Conservation (phyloP, 2,888 invertebrate genomes). For the Cyclophora punctaria region DNA sequence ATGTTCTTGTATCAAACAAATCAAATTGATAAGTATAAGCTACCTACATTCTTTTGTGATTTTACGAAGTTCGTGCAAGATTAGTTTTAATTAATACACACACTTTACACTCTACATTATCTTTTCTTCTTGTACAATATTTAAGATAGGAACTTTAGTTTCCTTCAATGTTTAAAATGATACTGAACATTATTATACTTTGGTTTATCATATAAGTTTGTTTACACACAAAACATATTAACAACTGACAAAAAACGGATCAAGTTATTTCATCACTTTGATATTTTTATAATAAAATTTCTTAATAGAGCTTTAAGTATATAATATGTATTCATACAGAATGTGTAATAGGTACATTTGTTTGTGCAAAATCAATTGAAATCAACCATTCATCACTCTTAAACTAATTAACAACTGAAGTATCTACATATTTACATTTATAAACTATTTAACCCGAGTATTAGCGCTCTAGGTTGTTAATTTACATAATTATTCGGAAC, state of each 20-base stretch:
- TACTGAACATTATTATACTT: slow-evolving; percentile 46
- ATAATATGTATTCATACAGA: slow-evolving; percentile 5
- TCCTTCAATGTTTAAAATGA: slow-evolving; percentile 31
- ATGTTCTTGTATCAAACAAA: no score
- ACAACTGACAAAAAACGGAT: no score
- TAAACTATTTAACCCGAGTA: slow-evolving; percentile 56
- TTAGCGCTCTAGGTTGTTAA: slow-evolving; percentile 49
- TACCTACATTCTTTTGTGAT: no score
- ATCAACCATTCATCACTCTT: slow-evolving; percentile 40
- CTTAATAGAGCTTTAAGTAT: slow-evolving; percentile 1
- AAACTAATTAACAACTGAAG: slow-evolving; percentile 52
- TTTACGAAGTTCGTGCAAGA: no score
- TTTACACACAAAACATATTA: background rate
- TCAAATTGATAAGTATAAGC: no score
- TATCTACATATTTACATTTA: slow-evolving; percentile 62
- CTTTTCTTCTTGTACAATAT: slow-evolving; percentile 12
- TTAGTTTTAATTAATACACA: no score
- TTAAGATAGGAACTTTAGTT: slow-evolving; percentile 51
- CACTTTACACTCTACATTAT: no score
- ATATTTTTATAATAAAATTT: no score
- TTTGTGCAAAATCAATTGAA: slow-evolving; percentile 54
- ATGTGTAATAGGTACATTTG: slow-evolving; percentile 3
- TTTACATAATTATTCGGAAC: slow-evolving; percentile 59
- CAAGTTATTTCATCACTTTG: no score
- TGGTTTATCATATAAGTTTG: slow-evolving; percentile 34